Conservation (phyloP, 2,888 invertebrate genomes). For the Ceramica pisi region DNA sequence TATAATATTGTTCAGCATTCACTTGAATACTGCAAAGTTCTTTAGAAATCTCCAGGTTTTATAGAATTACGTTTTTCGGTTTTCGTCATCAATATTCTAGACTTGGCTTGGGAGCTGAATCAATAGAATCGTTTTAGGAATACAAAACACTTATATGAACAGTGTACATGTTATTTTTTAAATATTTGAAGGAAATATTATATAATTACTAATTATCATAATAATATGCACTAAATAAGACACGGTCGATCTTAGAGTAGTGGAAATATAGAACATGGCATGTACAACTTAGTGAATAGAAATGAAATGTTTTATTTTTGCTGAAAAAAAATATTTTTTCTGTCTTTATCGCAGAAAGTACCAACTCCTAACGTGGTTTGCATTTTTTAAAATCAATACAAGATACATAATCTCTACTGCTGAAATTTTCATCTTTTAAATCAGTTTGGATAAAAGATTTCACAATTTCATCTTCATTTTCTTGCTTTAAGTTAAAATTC, state of each 20-base stretch:
- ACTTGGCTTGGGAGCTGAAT: neutral
- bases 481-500: neutral
- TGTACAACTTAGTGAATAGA: too few species aligned
- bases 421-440: neutral
- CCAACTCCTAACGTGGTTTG: neutral
- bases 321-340: too few species aligned
- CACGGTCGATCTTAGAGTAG: too few species aligned
- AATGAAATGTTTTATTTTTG: too few species aligned
- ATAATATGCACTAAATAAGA: too few species aligned
- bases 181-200: neutral
- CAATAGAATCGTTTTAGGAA: neutral
- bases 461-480: too few species aligned
- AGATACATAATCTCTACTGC: neutral
- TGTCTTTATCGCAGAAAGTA: too few species aligned
- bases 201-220: neutral
- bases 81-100: slow-evolving; percentile 2
- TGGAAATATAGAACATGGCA: too few species aligned
- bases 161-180: neutral
- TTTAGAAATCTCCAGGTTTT: neutral
- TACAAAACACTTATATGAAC: neutral
- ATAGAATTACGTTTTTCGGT: neutral
- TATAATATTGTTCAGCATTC: neutral
- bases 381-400: neutral
- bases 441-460: too few species aligned
- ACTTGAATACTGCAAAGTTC: neutral